Evolutionary conservation across 1,140 invertebrate species (phyloP).

Genomic region (Aphelenchoides avenae): DNA sequence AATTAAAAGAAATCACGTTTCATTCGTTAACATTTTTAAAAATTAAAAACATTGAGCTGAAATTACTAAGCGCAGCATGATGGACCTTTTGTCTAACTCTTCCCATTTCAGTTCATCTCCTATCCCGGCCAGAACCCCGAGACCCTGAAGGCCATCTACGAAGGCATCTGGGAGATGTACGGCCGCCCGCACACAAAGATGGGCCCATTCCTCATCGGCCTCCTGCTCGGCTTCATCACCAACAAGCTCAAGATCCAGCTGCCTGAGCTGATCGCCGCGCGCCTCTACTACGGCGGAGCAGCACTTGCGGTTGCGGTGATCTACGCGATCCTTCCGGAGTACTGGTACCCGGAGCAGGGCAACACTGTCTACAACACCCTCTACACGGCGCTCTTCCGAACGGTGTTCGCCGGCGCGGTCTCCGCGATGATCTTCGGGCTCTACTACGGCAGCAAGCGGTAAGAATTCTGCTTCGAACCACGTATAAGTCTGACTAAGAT

Average conservation of each 20-base stretch:
- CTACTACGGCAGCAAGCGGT: constrained; percentile 18
- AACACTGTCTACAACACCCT: constrained; percentile 55
- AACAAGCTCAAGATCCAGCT: constrained; percentile 4
- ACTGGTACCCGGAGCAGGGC: constrained; percentile 55
- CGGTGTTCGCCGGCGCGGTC: constrained; percentile 49
- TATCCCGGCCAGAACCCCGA: constrained; percentile 28
- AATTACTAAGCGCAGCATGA: too few species aligned
- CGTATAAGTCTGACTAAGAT: neutral
- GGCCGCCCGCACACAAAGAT: constrained; percentile 51
- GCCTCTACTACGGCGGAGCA: constrained; percentile 18
- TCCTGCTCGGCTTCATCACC: constrained; percentile 41
- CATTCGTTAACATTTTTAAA: too few species aligned
- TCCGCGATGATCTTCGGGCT: constrained; percentile 39
- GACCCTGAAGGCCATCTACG: constrained; percentile 35
- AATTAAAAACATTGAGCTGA: too few species aligned
- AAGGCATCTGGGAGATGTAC: constrained; percentile 56
- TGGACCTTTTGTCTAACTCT: too few species aligned
- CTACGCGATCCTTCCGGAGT: constrained; percentile 56
- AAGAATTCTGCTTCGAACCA: constrained; percentile 18
- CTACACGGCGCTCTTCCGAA: constrained; percentile 55
- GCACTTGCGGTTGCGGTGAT: constrained; percentile 30
- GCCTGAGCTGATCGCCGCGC: neutral
- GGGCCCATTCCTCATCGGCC: constrained; percentile 54
- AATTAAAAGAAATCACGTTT: too few species aligned
- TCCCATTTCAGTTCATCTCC: constrained; percentile 51